A percentile compares a stretch with the other conserved stretches of the same genome.
phyloP scores from a whole-genome alignment of 2,113 vertebrate genomes.

The Pseudorhombus dupliciocellatus region DNA sequence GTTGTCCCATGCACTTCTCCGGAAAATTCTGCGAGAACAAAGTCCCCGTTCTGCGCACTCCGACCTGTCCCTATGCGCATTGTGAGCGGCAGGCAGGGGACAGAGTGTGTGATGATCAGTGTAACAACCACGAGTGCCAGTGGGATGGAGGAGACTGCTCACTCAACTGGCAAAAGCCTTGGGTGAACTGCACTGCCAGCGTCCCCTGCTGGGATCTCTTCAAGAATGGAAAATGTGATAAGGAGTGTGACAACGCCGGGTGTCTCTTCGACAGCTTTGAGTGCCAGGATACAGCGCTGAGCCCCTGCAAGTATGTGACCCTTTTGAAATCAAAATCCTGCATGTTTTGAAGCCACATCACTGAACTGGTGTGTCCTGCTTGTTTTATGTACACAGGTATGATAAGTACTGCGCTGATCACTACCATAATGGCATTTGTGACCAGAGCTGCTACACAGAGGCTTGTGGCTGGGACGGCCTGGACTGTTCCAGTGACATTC shows the following conservation, averaged over 20 bases:
- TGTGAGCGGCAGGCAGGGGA: constrained; percentile 82
- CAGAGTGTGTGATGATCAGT: constrained; percentile 86
- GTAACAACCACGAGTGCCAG: constrained; percentile 88
- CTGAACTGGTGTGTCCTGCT: neutral
- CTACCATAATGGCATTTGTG: constrained; percentile 86
- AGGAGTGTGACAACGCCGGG: constrained; percentile 88
- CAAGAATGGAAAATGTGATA: constrained; percentile 86
- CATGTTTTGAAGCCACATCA: constrained; percentile 1
- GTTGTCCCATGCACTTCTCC: constrained; percentile 76
- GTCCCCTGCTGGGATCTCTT: constrained; percentile 90
- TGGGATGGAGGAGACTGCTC: constrained; percentile 96
- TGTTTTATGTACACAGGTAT: constrained; percentile 79
- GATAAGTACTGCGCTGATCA: constrained; percentile 91
- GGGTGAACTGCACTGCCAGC: constrained; percentile 85
- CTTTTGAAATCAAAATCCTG: neutral
- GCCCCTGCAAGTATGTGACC: constrained; percentile 87
- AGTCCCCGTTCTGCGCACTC: rapidly evolving
- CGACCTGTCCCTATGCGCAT: constrained; percentile 79
- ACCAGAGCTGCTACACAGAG: constrained; percentile 90
- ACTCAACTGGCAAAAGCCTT: constrained; percentile 85
- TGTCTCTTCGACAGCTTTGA: constrained; percentile 96
- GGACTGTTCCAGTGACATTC: constrained; percentile 85
- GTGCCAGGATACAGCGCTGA: constrained; percentile 74
- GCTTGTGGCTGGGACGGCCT: constrained; percentile 95
- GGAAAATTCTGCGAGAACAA: constrained; percentile 83